Base-by-base conservation (phyloP, 2,888 invertebrate species). In the Agrypnus murinus region DNA sequence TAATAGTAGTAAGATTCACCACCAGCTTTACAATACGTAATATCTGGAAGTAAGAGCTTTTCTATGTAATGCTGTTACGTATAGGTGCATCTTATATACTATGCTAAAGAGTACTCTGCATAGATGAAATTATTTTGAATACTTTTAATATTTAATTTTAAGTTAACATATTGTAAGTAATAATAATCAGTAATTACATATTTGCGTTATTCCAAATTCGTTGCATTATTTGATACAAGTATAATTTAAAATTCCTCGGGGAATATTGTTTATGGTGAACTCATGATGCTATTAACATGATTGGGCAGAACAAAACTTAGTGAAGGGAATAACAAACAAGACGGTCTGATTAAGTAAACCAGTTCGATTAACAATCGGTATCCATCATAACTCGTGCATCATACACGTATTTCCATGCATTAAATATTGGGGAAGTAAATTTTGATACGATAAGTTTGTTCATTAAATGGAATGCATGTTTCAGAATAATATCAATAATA, bases 351-450 rank as follows among this genome's bases (percentile, higher is more conserved):
- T 77, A 78, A 80, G 77, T 80, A 75, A 79, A 79, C 75, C 69
- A 74, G 77, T 75, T 72, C 77, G 79, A 80, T 78, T 78, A 80
- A 78, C 77, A 77, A 80, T 79, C 79, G 75, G 76, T 74, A 76
- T 80, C 77, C 73, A 79, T 80, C 80, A 81, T 81, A 80, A 78
- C 79, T 80, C 78, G 79, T 79, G 76, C 75, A 77, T 75, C 77
- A 76, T 78, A 79, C 78, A 77, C 70, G 77, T 70, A 74, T 75
- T 74, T 69, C 74, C 59, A 71, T 77, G 74, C 73, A 72, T 71
- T 65, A 68, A 53, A 46, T 60, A 66, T 66, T 36, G 55, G 14
- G 73, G 77, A 75, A 71, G 62, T 53, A 14, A 74, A 73, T 75
- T 68, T 77, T 72, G 77, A 77, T 74, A 38, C 6, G 15, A 12